Base-by-base conservation (phyloP, 2,113 vertebrate genomes). In the Plecotus auritus region DNA sequence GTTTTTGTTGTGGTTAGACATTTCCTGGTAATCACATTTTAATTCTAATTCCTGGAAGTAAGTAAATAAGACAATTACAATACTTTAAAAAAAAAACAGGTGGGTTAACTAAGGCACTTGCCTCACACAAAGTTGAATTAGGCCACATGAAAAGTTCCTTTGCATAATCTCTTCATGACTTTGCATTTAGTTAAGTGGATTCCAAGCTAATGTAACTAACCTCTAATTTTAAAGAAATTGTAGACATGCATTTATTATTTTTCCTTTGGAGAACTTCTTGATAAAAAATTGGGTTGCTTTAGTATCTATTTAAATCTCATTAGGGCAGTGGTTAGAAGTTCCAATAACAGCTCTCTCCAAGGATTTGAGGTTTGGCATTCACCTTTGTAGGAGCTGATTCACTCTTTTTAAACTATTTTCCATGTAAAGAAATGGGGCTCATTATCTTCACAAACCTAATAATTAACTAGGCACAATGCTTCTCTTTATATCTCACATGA, bases 111-210 rank as follows among this genome's bases (percentile, higher is more conserved):
- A 69, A 92, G 64, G 18, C 30, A 76, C 56, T 95, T 80, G 37
- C 70, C 13, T 87, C 42, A 80, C 7, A 76, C 32, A 89, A 59
- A 59, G 49, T 76, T 76, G 73, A 95, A 89, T 88, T 90, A 72
- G 47, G 51, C 26, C 66, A 93, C 35, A 54, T 40, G 66, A 93
- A 87, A 97, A 85, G 76, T 93, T 90, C 80, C 42, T 95, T 86
- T 87, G 51, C 45, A 73, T 95, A 80, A 86, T 83, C 85, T 83
- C 86, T 91, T 90, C 76, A 72, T 92, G 85, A 95, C 16, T 96
- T 89, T 40, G 84, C 93, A 87, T 92, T 86, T 88, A 74, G 64
- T 91, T 96, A 95, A 77, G 30, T 45, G 45, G 74, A 76, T 95
- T 94, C 35, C 35, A 90, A 95, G 45, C n/a, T 54, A 92, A 67